Conservation (phyloP, 2,888 invertebrate species). For the Sabatieria punctata region DNA sequence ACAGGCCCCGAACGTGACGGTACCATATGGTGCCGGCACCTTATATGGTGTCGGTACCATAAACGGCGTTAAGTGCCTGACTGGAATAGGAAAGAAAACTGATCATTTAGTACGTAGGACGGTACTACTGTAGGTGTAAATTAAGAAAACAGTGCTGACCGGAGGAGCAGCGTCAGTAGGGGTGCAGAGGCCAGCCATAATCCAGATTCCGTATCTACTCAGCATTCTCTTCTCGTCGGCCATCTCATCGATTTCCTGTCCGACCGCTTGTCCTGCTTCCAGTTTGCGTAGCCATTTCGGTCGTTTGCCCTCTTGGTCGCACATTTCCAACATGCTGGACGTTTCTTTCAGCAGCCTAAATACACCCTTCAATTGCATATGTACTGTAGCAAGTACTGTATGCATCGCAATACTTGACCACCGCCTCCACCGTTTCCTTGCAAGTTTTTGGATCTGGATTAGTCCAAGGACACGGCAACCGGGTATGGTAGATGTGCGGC, state of each 20-base stretch:
- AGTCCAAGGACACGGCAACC: slow-evolving; percentile 68
- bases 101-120: too few relatives aligned
- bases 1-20: too few relatives aligned
- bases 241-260: slow-evolving; percentile 30
- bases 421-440: slow-evolving; percentile 79
- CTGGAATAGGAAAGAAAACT: background rate
- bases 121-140: too few relatives aligned
- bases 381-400: too few relatives aligned
- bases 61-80: too few relatives aligned
- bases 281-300: slow-evolving; percentile 31
- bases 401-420: slow-evolving; percentile 53
- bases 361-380: too few relatives aligned
- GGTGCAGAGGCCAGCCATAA: slow-evolving; percentile 69
- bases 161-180: slow-evolving; percentile 37
- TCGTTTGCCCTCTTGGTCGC: slow-evolving; percentile 15
- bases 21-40: too few relatives aligned
- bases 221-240: slow-evolving; percentile 72
- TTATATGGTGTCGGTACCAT: too few relatives aligned
- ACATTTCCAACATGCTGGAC: slow-evolving; percentile 31
- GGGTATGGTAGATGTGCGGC: slow-evolving; percentile 65
- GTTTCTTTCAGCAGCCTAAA: slow-evolving; percentile 66
- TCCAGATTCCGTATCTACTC: slow-evolving; percentile 89
- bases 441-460: slow-evolving; percentile 76
- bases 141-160: too few relatives aligned
- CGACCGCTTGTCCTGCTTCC: slow-evolving; percentile 23